Evolutionary conservation across 2,888 invertebrate genomes (phyloP).

Genomic region (Himalopsyche tibetana): DNA sequence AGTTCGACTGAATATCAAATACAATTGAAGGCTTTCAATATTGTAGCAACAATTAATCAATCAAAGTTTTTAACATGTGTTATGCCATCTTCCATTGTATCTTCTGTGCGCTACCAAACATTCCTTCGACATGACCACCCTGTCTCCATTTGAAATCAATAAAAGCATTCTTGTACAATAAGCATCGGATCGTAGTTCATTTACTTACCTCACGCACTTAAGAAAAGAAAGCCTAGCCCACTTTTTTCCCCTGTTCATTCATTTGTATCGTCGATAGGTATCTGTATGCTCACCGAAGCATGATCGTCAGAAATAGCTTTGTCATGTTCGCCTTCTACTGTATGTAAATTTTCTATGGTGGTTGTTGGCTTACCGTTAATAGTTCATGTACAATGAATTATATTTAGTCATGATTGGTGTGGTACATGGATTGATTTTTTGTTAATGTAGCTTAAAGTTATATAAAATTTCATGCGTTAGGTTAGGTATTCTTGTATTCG

Average conservation of each 20-base stretch:
- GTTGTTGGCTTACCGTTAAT: background rate
- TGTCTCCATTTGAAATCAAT: background rate
- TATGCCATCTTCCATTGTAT: too few relatives aligned
- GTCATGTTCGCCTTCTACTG: slow-evolving; percentile 22
- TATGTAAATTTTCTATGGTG: slow-evolving; percentile 29
- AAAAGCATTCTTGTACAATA: background rate
- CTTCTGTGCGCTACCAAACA: too few relatives aligned
- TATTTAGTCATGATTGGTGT: background rate
- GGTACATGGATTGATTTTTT: background rate
- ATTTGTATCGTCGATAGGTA: background rate
- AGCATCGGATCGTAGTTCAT: background rate
- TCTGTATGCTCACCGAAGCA: background rate
- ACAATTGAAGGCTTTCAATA: too few relatives aligned
- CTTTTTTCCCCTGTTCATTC: background rate
- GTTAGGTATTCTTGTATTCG: too few relatives aligned
- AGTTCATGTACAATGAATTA: background rate
- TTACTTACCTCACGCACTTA: background rate
- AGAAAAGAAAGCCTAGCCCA: background rate
- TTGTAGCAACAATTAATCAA: too few relatives aligned
- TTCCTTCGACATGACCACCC: slow-evolving; percentile 1
- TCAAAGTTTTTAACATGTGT: too few relatives aligned
- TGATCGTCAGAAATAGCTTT: slow-evolving; percentile 6
- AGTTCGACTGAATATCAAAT: too few relatives aligned
- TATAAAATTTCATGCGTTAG: background rate
- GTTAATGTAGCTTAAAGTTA: background rate